Percentiles rank a stretch among this genome's conserved stretches.
These are phyloP conservation scores for Entomobrya proxima DNA, from an alignment of 2,888 invertebrate genomes.

Conservation along the genomic window DNA sequence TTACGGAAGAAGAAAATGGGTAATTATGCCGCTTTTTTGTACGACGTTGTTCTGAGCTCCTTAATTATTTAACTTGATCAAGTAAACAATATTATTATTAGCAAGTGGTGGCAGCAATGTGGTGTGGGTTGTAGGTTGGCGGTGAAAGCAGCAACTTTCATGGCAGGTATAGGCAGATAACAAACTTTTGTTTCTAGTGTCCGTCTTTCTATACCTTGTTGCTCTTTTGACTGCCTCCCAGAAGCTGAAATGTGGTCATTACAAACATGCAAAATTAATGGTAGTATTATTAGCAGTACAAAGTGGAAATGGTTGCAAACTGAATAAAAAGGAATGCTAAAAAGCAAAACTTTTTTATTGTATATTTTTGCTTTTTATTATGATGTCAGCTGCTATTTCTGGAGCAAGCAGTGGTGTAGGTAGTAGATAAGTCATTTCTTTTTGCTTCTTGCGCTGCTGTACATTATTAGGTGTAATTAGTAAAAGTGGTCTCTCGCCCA, in stretches of 20 bases:
- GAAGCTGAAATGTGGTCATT: neutral
- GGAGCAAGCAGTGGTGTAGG: conserved; percentile 8
- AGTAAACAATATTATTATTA: conserved; percentile 5
- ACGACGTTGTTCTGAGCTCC: neutral
- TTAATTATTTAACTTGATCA: conserved; percentile 54
- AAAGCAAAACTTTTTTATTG: too few species aligned
- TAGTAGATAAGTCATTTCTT: neutral
- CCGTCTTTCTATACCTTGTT: neutral
- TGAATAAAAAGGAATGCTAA: neutral
- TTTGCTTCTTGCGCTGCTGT: too few species aligned
- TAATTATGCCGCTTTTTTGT: conserved; percentile 16
- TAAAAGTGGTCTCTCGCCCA: conserved; percentile 14
- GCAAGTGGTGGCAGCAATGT: neutral
- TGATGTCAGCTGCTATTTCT: neutral
- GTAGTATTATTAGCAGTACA: neutral
- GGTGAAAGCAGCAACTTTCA: neutral
- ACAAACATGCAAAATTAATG: conserved; percentile 13
- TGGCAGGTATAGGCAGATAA: neutral
- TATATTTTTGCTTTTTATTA: conserved; percentile 19
- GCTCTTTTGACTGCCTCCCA: neutral
- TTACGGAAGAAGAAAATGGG: neutral
- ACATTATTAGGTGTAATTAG: conserved; percentile 8
- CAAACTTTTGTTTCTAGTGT: neutral
- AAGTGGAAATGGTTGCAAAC: neutral
- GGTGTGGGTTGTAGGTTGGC: neutral